phyloP scores from a whole-genome alignment of 1,140 invertebrate genomes.

The Pseudomyrmex gracilis region DNA sequence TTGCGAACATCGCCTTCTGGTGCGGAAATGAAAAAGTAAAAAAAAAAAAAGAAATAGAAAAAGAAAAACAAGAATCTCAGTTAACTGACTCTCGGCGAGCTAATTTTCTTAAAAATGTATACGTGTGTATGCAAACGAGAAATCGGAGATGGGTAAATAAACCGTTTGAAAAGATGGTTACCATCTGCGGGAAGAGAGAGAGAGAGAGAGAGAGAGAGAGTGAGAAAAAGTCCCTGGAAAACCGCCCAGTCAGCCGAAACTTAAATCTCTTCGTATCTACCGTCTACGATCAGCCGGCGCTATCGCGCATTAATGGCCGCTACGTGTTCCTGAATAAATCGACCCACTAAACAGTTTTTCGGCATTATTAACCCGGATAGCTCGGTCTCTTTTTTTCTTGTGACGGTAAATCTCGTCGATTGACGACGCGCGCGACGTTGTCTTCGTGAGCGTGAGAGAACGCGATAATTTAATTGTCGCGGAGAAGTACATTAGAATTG shows the following conservation, averaged over 20 bases:
- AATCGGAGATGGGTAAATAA: conserved; percentile 37
- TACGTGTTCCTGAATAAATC: conserved; percentile 79
- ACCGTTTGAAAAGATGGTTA: conserved; percentile 53
- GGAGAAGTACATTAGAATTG: not conserved
- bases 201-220: too few species aligned
- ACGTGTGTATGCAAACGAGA: conserved; percentile 38
- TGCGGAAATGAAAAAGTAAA: too few species aligned
- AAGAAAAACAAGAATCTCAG: too few species aligned
- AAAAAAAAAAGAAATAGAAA: too few species aligned
- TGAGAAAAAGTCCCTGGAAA: conserved; percentile 33
- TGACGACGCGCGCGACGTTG: not conserved
- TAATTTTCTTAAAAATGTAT: conserved; percentile 45
- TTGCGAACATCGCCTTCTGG: too few species aligned
- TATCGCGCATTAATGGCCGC: conserved; percentile 76
- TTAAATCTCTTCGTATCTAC: conserved; percentile 77
- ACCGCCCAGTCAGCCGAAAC: conserved; percentile 76
- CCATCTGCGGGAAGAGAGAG: not conserved
- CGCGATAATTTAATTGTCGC: not conserved
- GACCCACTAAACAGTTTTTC: conserved; percentile 42
- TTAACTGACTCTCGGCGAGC: not conserved
- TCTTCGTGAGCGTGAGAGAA: not conserved
- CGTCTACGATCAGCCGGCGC: conserved; percentile 69
- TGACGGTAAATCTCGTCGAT: not conserved
- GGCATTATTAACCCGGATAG: conserved; percentile 34
- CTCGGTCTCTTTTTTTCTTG: conserved; percentile 26